phyloP scores from a whole-genome alignment of 1,140 invertebrate species.

The Copidosoma floridanum region DNA sequence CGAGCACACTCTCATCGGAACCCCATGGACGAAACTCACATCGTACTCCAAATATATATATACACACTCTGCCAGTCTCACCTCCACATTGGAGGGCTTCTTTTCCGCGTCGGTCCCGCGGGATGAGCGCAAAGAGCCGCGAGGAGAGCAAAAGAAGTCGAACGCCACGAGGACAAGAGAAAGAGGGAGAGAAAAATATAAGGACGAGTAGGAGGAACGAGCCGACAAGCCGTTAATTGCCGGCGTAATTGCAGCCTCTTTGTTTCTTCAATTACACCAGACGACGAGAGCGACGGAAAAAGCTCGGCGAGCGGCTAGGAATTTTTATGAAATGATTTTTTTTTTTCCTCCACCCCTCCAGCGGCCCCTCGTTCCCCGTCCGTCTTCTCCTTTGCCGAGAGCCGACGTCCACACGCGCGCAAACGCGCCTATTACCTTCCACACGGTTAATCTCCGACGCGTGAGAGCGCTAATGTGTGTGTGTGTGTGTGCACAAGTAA shows the following conservation, averaged over 20 bases:
- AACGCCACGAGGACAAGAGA: neutral
- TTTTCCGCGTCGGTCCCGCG: neutral
- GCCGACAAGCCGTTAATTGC: conserved; percentile 38
- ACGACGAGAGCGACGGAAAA: too few relatives aligned
- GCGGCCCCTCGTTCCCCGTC: conserved; percentile 1
- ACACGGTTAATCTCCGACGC: too few relatives aligned
- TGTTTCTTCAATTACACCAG: conserved; percentile 48
- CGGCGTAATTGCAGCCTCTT: conserved; percentile 46
- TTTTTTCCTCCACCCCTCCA: too few relatives aligned
- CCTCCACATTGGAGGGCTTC: too few relatives aligned
- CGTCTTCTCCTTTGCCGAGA: conserved; percentile 5
- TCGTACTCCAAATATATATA: too few relatives aligned
- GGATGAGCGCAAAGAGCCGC: conserved; percentile 21
- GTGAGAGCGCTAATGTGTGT: too few relatives aligned
- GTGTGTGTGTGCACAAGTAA: too few relatives aligned
- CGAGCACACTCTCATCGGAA: too few relatives aligned
- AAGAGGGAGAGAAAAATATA: conserved; percentile 11
- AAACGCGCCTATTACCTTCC: neutral
- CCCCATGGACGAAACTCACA: too few relatives aligned
- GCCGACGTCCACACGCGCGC: too few relatives aligned
- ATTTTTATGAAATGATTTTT: conserved; percentile 48
- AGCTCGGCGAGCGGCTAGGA: conserved; percentile 30
- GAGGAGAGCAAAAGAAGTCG: neutral
- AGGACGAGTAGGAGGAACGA: neutral
- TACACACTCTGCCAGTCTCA: too few relatives aligned